A percentile compares a stretch with the other conserved stretches of the same genome.
These are phyloP conservation scores for Indicator maculatus DNA, from an alignment of 2,113 vertebrate genomes.

Conservation along the genomic window DNA sequence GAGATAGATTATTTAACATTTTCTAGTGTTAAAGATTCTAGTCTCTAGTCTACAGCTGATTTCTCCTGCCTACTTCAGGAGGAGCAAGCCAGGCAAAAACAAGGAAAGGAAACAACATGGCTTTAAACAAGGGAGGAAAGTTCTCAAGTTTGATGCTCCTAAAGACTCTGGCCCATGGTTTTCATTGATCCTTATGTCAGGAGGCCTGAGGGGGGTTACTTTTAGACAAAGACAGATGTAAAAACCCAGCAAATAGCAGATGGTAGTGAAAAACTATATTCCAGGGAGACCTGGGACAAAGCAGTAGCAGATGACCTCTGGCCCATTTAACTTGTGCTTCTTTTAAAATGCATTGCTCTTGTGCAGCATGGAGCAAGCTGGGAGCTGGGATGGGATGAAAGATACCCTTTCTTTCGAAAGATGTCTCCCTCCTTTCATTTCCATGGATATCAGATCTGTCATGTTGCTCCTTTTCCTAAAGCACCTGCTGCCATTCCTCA, in stretches of 20 bases:
- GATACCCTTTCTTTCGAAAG: background rate
- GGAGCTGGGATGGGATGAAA: background rate
- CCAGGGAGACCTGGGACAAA: constrained; percentile 34
- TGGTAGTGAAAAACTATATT: constrained; percentile 63
- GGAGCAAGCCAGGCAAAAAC: background rate
- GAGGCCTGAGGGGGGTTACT: background rate
- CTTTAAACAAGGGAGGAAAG: background rate
- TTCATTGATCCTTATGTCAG: background rate
- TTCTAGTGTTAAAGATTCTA: background rate
- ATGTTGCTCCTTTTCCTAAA: background rate
- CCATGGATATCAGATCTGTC: background rate
- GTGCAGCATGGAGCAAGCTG: background rate
- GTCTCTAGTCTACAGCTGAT: background rate
- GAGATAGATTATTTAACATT: background rate
- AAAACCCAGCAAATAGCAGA: constrained; percentile 64
- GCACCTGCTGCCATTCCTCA: background rate
- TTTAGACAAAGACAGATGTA: constrained; percentile 44
- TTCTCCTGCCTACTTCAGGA: background rate
- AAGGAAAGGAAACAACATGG: background rate
- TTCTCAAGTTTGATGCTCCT: background rate
- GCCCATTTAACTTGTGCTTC: background rate
- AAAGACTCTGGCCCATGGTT: background rate
- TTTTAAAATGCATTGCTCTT: background rate
- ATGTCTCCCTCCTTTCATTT: background rate
- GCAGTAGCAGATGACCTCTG: constrained; percentile 15